Conservation (phyloP, 1,140 invertebrate genomes). For the Drosophila novamexicana region DNA sequence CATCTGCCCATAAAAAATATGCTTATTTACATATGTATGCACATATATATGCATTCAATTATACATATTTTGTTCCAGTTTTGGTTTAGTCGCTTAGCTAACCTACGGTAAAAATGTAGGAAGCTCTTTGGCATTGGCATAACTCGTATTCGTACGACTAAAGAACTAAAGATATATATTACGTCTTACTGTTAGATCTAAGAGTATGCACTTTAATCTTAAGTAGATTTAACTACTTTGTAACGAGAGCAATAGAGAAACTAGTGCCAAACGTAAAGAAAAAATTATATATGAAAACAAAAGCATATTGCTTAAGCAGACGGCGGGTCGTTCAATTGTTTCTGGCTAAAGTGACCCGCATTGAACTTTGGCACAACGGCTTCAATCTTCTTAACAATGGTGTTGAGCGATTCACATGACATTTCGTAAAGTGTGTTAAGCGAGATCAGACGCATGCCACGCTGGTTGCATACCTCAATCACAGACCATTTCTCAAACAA, state of each 20-base stretch:
- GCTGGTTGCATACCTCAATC: constrained; percentile 89
- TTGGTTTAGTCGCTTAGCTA: constrained; percentile 30
- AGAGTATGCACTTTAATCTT: constrained; percentile 48
- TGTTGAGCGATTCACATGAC: constrained; percentile 70
- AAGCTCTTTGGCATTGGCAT: constrained; percentile 50
- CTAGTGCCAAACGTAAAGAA: constrained; percentile 24
- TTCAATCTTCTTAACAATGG: constrained; percentile 68
- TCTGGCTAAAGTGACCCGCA: constrained; percentile 47
- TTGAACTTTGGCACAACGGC: constrained; percentile 73
- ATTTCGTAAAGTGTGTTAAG: constrained; percentile 76
- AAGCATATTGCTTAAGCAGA: constrained; percentile 29
- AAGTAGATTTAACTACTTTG: constrained; percentile 42
- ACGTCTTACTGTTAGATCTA: constrained; percentile 40
- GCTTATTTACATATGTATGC: constrained; percentile 24
- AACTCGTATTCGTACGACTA: constrained; percentile 23
- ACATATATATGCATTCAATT: constrained; percentile 30
- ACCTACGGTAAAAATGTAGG: constrained; percentile 24
- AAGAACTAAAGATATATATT: constrained; percentile 32
- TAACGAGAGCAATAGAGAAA: constrained; percentile 21
- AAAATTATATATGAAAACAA: constrained; percentile 7
- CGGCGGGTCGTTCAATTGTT: constrained; percentile 15
- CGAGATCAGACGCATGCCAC: constrained; percentile 79
- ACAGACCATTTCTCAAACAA: constrained; percentile 91
- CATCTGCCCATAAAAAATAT: constrained; percentile 48
- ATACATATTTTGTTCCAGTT: constrained; percentile 43